phyloP scores from a whole-genome alignment of 2,888 invertebrate genomes.

The Automeris io region DNA sequence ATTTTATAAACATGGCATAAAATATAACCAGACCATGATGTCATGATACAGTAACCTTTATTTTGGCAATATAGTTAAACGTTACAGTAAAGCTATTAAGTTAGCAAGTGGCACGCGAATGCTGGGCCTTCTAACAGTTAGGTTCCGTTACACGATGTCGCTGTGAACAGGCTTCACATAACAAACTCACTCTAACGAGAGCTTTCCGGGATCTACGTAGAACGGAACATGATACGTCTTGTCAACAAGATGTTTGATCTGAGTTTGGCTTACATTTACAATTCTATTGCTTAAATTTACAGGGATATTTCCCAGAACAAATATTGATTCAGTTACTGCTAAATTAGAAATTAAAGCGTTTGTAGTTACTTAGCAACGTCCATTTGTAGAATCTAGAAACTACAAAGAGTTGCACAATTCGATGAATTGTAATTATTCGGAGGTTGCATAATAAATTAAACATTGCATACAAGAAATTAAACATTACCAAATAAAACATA shows the following conservation, averaged over 20 bases:
- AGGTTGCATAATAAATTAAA: too few species aligned
- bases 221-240: slow-evolving; percentile 25
- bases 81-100: slow-evolving; percentile 36
- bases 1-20: not conserved
- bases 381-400: too few species aligned
- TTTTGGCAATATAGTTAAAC: slow-evolving; percentile 20
- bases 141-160: slow-evolving; percentile 39
- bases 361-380: too few species aligned
- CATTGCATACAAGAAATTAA: too few species aligned
- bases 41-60: slow-evolving; percentile 23
- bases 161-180: slow-evolving; percentile 21
- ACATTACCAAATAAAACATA: too few species aligned
- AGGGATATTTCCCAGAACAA: too few species aligned
- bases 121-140: slow-evolving; percentile 32
- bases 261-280: too few species aligned
- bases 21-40: slow-evolving; percentile 6
- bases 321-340: too few species aligned
- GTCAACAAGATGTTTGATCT: slow-evolving; percentile 4
- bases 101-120: slow-evolving; percentile 42
- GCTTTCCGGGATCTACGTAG: slow-evolving; percentile 40
- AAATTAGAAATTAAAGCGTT: too few species aligned
- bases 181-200: slow-evolving; percentile 8
- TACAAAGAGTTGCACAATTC: too few species aligned
- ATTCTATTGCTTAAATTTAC: too few species aligned
- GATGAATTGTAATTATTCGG: too few species aligned